A percentile compares a stretch with the other conserved stretches of the same genome.
Conservation (phyloP, 2,113 vertebrate species). For the Mustelus asterias region DNA sequence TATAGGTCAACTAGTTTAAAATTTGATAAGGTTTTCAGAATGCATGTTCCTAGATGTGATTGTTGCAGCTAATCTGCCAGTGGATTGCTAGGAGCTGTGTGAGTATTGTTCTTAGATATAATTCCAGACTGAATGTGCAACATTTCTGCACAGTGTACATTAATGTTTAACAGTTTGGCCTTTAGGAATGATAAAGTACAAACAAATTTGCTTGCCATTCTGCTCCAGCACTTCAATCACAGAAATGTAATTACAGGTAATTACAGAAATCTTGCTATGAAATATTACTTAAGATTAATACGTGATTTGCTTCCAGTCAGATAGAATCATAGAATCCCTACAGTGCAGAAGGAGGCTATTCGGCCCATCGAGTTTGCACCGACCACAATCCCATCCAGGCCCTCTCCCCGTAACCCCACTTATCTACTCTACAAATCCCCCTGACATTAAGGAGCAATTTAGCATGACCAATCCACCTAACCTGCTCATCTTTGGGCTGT, state of each 20-base stretch:
- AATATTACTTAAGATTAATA: neutral
- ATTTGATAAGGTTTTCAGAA: constrained; percentile 19
- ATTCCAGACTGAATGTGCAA: neutral
- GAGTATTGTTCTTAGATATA: neutral
- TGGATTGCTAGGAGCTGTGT: neutral
- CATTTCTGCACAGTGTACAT: neutral
- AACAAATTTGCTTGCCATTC: neutral
- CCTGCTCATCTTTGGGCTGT: too few species aligned
- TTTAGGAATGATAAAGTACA: neutral
- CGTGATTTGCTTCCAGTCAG: neutral
- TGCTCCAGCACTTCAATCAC: neutral
- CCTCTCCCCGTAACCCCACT: too few species aligned
- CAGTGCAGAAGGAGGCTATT: too few species aligned
- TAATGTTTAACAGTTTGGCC: constrained; percentile 8
- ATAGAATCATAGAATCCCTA: too few species aligned
- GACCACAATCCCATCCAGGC: too few species aligned
- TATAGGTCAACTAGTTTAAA: constrained; percentile 8
- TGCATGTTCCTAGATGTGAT: neutral
- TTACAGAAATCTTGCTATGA: neutral
- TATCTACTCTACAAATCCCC: too few species aligned
- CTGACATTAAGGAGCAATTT: too few species aligned
- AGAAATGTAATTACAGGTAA: neutral
- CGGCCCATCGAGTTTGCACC: too few species aligned
- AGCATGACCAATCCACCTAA: too few species aligned
- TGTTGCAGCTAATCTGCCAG: neutral